A percentile compares a stretch with the other conserved stretches of the same genome.
phyloP scores from a whole-genome alignment of 37 sponge, comb jelly and placozoan genomes.

The Aplysina aerophoba region DNA sequence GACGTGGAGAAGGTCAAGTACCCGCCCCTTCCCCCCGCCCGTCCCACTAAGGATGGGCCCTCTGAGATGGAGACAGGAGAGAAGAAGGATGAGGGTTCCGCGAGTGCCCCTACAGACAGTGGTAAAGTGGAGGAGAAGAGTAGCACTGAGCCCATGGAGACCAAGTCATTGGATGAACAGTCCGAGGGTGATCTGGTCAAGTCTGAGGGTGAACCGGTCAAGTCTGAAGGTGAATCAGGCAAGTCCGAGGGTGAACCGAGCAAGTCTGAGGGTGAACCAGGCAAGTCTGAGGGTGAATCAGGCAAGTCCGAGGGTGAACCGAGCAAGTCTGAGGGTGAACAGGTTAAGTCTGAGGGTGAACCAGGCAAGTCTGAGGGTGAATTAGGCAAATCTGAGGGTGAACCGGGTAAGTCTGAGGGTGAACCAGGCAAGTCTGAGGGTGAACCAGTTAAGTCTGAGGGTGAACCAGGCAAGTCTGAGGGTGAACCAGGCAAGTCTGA shows the following conservation, averaged over 20 bases:
- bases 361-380: neutral
- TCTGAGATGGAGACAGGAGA: slow-evolving; percentile 12
- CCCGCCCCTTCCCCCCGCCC: slow-evolving; percentile 14
- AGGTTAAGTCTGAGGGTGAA: neutral
- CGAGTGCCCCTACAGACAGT: neutral
- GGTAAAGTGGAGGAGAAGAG: neutral
- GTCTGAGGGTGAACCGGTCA: no score
- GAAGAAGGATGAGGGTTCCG: neutral
- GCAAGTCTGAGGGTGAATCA: slow-evolving; percentile 1
- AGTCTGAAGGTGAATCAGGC: no score
- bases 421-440: neutral
- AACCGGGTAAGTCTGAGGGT: neutral
- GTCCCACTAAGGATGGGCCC: neutral
- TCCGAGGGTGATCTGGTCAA: neutral
- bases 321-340: neutral
- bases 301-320: neutral
- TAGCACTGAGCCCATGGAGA: neutral
- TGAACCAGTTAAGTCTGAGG: neutral
- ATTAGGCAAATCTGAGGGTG: neutral
- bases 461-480: neutral
- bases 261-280: neutral
- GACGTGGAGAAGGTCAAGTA: slow-evolving; percentile 36
- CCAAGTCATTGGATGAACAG: neutral
- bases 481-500: neutral
- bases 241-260: neutral